These are phyloP conservation scores for Epirrhoe alternata DNA, from an alignment of 2,888 invertebrate genomes.

Conservation along the genomic window DNA sequence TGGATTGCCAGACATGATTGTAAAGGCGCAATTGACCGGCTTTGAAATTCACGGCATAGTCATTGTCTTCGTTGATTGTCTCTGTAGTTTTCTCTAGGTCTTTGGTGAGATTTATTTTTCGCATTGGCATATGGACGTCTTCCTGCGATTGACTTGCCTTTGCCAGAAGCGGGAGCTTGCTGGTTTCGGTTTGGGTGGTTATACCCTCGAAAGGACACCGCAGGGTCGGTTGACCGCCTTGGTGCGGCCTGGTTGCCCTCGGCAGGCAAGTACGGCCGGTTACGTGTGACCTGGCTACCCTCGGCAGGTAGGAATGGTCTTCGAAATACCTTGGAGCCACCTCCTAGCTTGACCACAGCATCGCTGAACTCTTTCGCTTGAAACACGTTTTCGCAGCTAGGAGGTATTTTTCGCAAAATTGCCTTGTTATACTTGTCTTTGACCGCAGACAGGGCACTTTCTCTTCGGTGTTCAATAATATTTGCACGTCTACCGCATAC, in stretches of 20 bases:
- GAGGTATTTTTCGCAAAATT: constrained; percentile 6
- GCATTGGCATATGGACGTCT: neutral
- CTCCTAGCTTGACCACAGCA: neutral
- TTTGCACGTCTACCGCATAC: constrained; percentile 4
- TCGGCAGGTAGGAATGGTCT: constrained; percentile 8
- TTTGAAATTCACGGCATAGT: constrained; percentile 8
- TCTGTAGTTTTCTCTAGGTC: neutral
- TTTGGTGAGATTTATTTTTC: neutral
- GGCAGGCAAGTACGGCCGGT: constrained; percentile 10
- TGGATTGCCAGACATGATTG: constrained; percentile 1
- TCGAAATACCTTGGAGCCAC: neutral
- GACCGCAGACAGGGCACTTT: constrained; percentile 2
- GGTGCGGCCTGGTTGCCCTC: constrained; percentile 11
- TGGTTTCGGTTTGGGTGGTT: constrained; percentile 3
- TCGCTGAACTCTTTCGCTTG: constrained; percentile 5
- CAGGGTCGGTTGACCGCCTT: constrained; percentile 7
- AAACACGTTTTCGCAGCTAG: constrained; percentile 1
- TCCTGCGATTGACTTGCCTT: constrained; percentile 2
- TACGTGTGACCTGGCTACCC: constrained; percentile 5
- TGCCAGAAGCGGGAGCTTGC: constrained; percentile 6
- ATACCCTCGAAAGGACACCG: constrained; percentile 8
- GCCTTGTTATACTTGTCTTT: constrained; percentile 6
- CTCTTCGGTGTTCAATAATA: constrained; percentile 4
- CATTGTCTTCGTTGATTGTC: constrained; percentile 6
- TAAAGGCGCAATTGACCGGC: constrained; percentile 5